Evolutionary conservation across 2,797 vertebrate species (phyloP).

Genomic region (Typhlichthys subterraneus): DNA sequence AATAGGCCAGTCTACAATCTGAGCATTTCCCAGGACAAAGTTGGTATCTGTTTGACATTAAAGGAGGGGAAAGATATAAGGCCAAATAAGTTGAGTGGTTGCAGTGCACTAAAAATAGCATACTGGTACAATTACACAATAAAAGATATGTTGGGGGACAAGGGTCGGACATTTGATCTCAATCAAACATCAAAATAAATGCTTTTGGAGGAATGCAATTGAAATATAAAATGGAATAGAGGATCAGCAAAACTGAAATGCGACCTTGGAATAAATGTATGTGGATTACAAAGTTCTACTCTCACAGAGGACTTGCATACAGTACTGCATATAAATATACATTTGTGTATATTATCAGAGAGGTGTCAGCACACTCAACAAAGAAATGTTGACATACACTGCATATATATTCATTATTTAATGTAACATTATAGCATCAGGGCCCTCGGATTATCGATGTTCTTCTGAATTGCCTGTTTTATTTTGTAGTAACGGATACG

Average conservation of each 20-base stretch:
- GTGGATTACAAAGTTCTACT: neutral
- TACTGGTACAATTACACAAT: neutral
- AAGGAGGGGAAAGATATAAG: slow-evolving; percentile 27
- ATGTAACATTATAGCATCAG: too few species aligned
- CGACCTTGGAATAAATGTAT: neutral
- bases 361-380: neutral
- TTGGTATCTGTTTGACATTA: slow-evolving; percentile 90
- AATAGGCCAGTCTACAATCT: slow-evolving; percentile 99
- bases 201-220: slow-evolving; percentile 8
- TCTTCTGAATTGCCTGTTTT: too few species aligned
- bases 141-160: slow-evolving; percentile 10
- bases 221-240: slow-evolving; percentile 4
- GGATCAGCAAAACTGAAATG: slow-evolving; percentile 1
- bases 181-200: neutral
- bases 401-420: too few species aligned
- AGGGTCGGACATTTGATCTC: slow-evolving; percentile 9
- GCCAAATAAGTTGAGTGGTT: slow-evolving; percentile 24
- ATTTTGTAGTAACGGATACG: too few species aligned
- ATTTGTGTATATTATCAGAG: neutral
- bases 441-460: too few species aligned
- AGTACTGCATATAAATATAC: neutral
- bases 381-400: too few species aligned
- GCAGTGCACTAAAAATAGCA: slow-evolving; percentile 11
- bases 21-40: slow-evolving; percentile 98
- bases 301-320: neutral